These are phyloP conservation scores for Troides aeacus DNA, from an alignment of 2,888 invertebrate genomes.

Conservation along the genomic window DNA sequence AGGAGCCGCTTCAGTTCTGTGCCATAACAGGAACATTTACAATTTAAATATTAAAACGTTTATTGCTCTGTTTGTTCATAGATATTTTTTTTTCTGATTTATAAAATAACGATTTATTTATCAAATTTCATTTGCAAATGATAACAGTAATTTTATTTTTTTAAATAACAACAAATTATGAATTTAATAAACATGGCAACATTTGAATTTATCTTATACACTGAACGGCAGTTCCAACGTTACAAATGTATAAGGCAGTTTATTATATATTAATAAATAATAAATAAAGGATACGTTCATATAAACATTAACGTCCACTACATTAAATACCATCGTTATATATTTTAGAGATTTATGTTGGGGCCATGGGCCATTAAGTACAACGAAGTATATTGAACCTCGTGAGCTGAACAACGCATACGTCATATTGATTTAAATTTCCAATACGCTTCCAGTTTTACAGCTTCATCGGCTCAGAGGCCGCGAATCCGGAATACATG, in stretches of 20 bases:
- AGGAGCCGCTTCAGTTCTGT: constrained; percentile 71
- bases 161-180: background rate
- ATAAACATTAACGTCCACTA: too few relatives aligned
- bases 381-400: too few relatives aligned
- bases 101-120: background rate
- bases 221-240: constrained; percentile 11
- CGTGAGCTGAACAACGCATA: too few relatives aligned
- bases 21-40: constrained; percentile 16
- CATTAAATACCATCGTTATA: too few relatives aligned
- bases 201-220: constrained; percentile 16
- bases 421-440: too few relatives aligned
- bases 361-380: too few relatives aligned
- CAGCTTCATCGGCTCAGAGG: too few relatives aligned
- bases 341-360: too few relatives aligned
- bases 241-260: background rate
- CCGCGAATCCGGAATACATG: too few relatives aligned
- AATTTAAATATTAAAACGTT: background rate
- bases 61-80: constrained; percentile 3
- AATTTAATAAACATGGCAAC: constrained; percentile 4
- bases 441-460: too few relatives aligned
- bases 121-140: background rate
- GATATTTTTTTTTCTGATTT: too few relatives aligned
- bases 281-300: background rate
- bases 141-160: background rate
- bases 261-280: background rate